phyloP scores from a whole-genome alignment of 1,140 invertebrate species.

The Augochlora pura region DNA sequence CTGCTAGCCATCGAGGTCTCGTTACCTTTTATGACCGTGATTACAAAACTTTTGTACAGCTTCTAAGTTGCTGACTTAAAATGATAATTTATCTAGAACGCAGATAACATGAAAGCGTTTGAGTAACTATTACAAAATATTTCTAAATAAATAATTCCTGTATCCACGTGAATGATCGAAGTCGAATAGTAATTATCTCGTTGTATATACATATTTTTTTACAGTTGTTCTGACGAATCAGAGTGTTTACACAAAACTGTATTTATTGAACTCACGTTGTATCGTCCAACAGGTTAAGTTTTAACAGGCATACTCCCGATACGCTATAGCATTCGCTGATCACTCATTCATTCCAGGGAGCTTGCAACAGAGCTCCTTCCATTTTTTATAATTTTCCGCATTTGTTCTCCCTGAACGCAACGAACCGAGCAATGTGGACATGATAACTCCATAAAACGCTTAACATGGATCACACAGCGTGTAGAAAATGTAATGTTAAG shows the following conservation, averaged over 20 bases:
- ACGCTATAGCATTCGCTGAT: background rate
- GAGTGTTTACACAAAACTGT: constrained; percentile 24
- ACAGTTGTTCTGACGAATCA: constrained; percentile 7
- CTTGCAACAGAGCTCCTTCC: background rate
- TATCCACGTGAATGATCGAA: too few relatives aligned
- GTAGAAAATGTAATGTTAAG: constrained; percentile 4
- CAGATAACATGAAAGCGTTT: too few relatives aligned
- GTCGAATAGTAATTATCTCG: background rate
- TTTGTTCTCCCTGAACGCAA: background rate
- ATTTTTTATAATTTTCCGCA: too few relatives aligned
- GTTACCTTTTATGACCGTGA: constrained; percentile 6
- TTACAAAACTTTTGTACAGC: too few relatives aligned
- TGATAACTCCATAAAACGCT: constrained; percentile 6
- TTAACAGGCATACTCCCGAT: constrained; percentile 9
- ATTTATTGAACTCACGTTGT: constrained; percentile 42
- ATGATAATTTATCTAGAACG: too few relatives aligned
- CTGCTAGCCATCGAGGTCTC: constrained; percentile 31
- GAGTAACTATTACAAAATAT: too few relatives aligned
- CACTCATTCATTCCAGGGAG: constrained; percentile 1
- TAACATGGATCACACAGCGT: constrained; percentile 7
- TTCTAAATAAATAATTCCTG: too few relatives aligned
- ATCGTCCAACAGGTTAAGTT: constrained; percentile 29
- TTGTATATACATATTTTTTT: constrained; percentile 40
- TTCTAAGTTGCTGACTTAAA: too few relatives aligned
- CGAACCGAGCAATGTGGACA: constrained; percentile 9